Base-by-base conservation (phyloP, 1,140 invertebrate species). In the Whitmania pigra region DNA sequence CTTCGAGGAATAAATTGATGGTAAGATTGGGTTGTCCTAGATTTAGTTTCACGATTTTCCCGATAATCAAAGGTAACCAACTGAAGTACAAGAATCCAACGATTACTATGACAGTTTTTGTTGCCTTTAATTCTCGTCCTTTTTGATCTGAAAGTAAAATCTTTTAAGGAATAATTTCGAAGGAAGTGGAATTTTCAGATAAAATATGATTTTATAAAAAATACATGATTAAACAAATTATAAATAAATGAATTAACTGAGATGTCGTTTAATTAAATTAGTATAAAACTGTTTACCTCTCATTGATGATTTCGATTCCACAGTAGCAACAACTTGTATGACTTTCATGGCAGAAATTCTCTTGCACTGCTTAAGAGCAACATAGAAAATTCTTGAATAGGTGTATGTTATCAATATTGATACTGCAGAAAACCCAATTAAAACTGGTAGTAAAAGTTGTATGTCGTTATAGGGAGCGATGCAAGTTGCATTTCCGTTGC, bases 321-420 rank as follows among this genome's bases (percentile, higher is more conserved):
- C 40, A 13, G 40, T 43, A 43, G 40, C 40, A 43, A 43, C 40
- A 49, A 49, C 43, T 49, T 49, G 43, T 15, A 49, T 17, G 43
- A 49, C 43, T 4, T 49, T 49, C 43, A 49, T 49, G 43, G 57
- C 22, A 63, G 57, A 63, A 63, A 63, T 63, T 63, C 57, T 63
- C 1, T n/a, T 13, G 22, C 15, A 2, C 11, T 63, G 57, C 22
- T n/a, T 13, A 15, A 63, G 29, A 13, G 57, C 57, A 25, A 63
- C 20, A 63, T 25, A 63, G 22, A 63, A 25, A 6, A 63, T 63
- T 63, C 57, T 63, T 3, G 57, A 63, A 63, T 63, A 63, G 13
- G 57, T 63, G 18, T 63, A 63, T 7, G 27, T 22, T 22, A 60
- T 60, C n/a, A 60, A n/a, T n/a, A 17, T 63, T 13, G 57, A 25